phyloP scores from a whole-genome alignment of 2,797 vertebrate species.

The Paramormyrops hopkinsi region DNA sequence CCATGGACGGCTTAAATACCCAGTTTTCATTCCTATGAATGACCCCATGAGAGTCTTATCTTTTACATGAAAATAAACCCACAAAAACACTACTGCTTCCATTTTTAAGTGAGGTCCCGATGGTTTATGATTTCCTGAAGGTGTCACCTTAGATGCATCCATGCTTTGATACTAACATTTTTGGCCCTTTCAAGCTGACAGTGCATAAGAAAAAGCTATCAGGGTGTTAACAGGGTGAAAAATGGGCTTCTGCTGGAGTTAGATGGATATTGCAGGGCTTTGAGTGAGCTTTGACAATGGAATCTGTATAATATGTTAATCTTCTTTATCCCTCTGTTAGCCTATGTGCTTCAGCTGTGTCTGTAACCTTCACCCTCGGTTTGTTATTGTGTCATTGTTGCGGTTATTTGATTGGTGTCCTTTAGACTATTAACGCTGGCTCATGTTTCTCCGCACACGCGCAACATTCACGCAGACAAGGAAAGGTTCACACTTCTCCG shows the following conservation, averaged over 20 bases:
- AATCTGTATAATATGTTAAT: slow-evolving; percentile 1
- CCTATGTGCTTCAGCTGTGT: background rate
- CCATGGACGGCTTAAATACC: background rate
- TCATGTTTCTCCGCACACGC: background rate
- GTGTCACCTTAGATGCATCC: background rate
- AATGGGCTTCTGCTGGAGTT: background rate
- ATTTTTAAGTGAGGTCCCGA: background rate
- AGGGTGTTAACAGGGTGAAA: background rate
- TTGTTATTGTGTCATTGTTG: background rate
- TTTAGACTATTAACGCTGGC: background rate
- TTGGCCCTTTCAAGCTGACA: background rate
- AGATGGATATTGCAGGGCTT: background rate
- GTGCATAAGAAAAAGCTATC: background rate
- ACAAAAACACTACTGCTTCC: background rate
- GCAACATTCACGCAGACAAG: background rate
- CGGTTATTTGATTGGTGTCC: background rate
- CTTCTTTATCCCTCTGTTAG: background rate
- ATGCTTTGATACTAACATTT: background rate
- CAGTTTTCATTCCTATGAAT: background rate
- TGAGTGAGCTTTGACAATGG: slow-evolving; percentile 13
- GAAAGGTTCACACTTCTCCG: no score
- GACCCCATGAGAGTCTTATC: background rate
- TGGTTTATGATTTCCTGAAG: background rate
- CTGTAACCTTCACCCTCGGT: background rate
- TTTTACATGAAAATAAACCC: background rate